Percentiles rank a stretch among this genome's conserved stretches.
These are phyloP conservation scores for Triops cancriformis DNA, from an alignment of 1,140 invertebrate species.

Conservation along the genomic window DNA sequence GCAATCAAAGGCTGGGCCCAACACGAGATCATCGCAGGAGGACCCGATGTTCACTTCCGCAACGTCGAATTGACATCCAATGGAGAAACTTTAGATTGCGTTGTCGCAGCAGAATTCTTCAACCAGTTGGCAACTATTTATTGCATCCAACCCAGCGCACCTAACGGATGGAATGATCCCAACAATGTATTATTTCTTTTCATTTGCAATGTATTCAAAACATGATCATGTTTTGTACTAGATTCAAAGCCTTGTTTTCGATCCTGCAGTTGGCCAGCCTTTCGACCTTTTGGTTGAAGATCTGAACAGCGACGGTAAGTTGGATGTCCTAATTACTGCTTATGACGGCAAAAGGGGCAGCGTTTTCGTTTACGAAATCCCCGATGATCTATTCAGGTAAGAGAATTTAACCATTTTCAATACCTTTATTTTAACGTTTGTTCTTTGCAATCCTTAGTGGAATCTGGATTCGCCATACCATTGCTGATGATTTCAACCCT, in stretches of 20 bases:
- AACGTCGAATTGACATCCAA: conserved; percentile 34
- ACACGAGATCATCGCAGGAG: conserved; percentile 35
- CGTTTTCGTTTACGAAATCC: conserved; percentile 38
- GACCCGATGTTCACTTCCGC: conserved; percentile 39
- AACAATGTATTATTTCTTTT: conserved; percentile 32
- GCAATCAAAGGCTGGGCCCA: conserved; percentile 35
- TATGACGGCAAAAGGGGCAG: conserved; percentile 36
- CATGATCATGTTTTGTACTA: conserved; percentile 28
- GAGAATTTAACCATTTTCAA: neutral
- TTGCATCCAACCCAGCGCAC: conserved; percentile 35
- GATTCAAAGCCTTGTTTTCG: conserved; percentile 36
- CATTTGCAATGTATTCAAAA: neutral
- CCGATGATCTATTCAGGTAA: conserved; percentile 37
- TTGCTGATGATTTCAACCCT: conserved; percentile 37
- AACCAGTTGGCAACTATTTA: conserved; percentile 36
- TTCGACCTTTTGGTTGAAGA: conserved; percentile 40
- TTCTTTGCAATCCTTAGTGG: conserved; percentile 30
- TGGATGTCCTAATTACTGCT: conserved; percentile 38
- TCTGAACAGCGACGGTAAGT: conserved; percentile 38
- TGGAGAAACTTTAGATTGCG: conserved; percentile 35
- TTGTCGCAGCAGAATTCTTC: conserved; percentile 40
- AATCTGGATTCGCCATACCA: conserved; percentile 33
- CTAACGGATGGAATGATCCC: conserved; percentile 36
- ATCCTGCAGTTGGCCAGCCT: conserved; percentile 36
- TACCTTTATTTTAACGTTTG: neutral